A percentile compares a stretch with the other conserved stretches of the same genome.
Evolutionary conservation across 2,797 vertebrate species (phyloP).

Genomic region (Phoeniculus purpureus): DNA sequence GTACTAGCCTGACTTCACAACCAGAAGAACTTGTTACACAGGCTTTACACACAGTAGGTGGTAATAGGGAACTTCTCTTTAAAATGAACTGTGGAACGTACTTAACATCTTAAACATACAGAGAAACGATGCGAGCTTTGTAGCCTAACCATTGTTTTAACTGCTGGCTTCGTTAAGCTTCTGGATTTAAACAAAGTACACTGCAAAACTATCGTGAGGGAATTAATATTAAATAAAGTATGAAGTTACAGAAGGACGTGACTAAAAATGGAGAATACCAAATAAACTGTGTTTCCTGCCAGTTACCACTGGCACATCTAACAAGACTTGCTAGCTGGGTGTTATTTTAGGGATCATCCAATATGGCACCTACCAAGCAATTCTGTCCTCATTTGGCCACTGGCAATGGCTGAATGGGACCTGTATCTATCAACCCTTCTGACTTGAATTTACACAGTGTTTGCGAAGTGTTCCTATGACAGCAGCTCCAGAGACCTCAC

Average conservation of each 20-base stretch:
- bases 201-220: not conserved
- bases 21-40: constrained; percentile 60
- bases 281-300: not conserved
- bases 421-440: not conserved
- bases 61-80: constrained; percentile 47
- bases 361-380: not conserved
- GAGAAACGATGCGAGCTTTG: not conserved
- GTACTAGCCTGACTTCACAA: constrained; percentile 44
- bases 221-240: not conserved
- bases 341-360: not conserved
- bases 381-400: not conserved
- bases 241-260: not conserved
- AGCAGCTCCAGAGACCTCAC: not conserved
- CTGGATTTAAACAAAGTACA: not conserved
- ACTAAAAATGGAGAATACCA: not conserved
- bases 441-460: not conserved
- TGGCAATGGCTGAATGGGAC: rapidly evolving
- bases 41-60: constrained; percentile 57
- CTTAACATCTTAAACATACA: constrained; percentile 5
- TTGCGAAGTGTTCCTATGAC: not conserved
- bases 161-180: not conserved
- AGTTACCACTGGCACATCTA: not conserved
- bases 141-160: not conserved
- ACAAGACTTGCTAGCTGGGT: not conserved
- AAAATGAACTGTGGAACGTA: not conserved